Conservation (phyloP, 2,797 vertebrate genomes). For the Leptatherina wallacei region DNA sequence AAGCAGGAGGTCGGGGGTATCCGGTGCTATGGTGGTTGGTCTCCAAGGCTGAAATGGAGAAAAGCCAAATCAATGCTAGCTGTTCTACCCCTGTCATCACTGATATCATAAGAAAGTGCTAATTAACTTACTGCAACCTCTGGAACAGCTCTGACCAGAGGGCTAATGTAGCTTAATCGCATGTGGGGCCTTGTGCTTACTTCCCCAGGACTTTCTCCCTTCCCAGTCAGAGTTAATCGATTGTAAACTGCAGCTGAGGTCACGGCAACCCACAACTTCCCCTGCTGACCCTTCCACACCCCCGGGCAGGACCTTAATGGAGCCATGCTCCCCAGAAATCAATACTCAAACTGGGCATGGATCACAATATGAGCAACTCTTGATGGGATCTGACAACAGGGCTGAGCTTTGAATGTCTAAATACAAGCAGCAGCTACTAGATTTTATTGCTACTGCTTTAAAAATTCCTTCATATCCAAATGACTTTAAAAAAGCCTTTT, state of each 20-base stretch:
- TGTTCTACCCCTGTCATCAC: constrained; percentile 81
- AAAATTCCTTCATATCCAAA: background rate
- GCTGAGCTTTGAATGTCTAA: constrained; percentile 65
- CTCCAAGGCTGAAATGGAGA: constrained; percentile 79
- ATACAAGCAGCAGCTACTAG: constrained; percentile 52
- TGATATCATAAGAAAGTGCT: constrained; percentile 86
- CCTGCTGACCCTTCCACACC: constrained; percentile 88
- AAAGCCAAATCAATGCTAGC: constrained; percentile 82
- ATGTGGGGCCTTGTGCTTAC: constrained; percentile 86
- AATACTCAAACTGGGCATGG: constrained; percentile 96
- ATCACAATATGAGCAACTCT: constrained; percentile 78
- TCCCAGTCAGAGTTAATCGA: constrained; percentile 92
- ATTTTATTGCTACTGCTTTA: constrained; percentile 25
- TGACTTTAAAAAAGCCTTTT: constrained; percentile 12
- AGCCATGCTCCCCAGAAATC: constrained; percentile 93
- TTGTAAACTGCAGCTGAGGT: constrained; percentile 93
- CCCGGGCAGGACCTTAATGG: constrained; percentile 93
- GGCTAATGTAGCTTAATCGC: constrained; percentile 90
- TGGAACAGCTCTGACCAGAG: constrained; percentile 87
- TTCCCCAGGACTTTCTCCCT: constrained; percentile 88
- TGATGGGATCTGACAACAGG: constrained; percentile 76
- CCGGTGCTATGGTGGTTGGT: constrained; percentile 57
- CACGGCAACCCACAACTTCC: constrained; percentile 89
- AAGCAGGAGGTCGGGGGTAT: constrained; percentile 53
- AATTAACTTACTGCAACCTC: constrained; percentile 89